These are phyloP conservation scores for Helicoverpa assulta DNA, from an alignment of 2,888 invertebrate species.

Conservation along the genomic window DNA sequence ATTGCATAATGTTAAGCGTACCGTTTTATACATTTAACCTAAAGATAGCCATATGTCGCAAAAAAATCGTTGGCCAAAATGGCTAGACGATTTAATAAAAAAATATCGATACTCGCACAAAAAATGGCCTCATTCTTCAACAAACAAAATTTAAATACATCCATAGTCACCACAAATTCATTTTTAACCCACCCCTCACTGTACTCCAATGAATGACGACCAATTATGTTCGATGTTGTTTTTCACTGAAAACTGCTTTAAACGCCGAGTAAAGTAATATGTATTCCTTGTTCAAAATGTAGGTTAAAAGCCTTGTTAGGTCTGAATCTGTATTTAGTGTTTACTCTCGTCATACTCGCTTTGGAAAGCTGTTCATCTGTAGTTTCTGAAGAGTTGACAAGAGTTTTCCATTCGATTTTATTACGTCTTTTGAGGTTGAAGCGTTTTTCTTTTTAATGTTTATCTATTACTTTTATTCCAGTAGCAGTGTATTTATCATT, in stretches of 20 bases:
- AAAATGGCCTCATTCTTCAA: no score
- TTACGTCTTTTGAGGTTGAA: no score
- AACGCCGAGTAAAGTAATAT: conserved; percentile 18
- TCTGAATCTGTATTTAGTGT: conserved; percentile 30
- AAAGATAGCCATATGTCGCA: background rate
- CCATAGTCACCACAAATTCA: no score
- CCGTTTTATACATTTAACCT: no score
- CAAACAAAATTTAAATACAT: no score
- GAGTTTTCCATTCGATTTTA: background rate
- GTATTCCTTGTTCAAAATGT: conserved; percentile 27
- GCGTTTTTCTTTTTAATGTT: no score
- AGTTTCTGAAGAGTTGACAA: background rate
- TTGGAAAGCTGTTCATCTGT: background rate
- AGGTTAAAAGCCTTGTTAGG: conserved; percentile 37
- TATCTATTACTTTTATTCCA: no score
- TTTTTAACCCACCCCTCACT: no score
- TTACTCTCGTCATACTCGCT: conserved; percentile 1
- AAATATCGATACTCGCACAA: no score
- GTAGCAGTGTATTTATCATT: no score
- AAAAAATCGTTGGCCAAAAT: background rate
- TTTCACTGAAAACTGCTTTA: conserved; percentile 7
- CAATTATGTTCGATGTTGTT: conserved; percentile 17
- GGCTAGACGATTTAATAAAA: background rate
- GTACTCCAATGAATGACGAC: background rate
- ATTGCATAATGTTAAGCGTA: background rate